phyloP scores from a whole-genome alignment of 2,888 invertebrate genomes.

The Drosophila pseudotakahashii region DNA sequence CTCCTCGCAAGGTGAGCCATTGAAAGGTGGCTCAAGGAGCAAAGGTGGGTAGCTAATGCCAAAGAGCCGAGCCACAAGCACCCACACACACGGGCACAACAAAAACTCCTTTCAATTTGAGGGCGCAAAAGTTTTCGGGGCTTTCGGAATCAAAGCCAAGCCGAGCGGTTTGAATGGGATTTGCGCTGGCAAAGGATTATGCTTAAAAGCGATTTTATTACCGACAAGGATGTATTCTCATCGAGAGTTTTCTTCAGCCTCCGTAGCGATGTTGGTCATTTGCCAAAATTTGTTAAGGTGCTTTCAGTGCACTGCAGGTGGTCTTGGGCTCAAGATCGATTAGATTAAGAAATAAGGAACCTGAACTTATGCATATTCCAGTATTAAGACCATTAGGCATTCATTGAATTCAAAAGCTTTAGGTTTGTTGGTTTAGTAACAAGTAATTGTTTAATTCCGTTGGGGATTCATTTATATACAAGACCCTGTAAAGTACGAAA shows the following conservation, averaged over 20 bases:
- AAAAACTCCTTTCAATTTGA: constrained; percentile 41
- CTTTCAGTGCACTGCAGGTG: background rate
- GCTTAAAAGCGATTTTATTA: constrained; percentile 55
- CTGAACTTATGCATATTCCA: background rate
- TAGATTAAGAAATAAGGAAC: background rate
- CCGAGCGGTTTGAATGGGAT: constrained; percentile 60
- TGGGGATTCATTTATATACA: too few relatives aligned
- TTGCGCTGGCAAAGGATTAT: constrained; percentile 48
- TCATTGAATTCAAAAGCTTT: background rate
- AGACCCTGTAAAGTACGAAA: too few relatives aligned
- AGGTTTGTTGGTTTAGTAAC: too few relatives aligned
- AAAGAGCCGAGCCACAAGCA: constrained; percentile 41
- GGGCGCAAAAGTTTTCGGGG: constrained; percentile 56
- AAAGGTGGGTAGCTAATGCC: constrained; percentile 39
- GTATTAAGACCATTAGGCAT: background rate
- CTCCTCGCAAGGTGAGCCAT: constrained; percentile 58
- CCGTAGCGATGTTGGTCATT: constrained; percentile 33
- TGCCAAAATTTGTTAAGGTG: constrained; percentile 9
- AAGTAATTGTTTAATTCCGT: too few relatives aligned
- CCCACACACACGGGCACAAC: constrained; percentile 16
- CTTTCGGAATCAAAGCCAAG: constrained; percentile 53
- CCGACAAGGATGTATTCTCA: constrained; percentile 47
- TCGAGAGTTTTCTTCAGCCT: constrained; percentile 7
- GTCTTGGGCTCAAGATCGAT: background rate
- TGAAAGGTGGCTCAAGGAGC: constrained; percentile 58